phyloP scores from a whole-genome alignment of 2,797 vertebrate species.

The Cuculus canorus region DNA sequence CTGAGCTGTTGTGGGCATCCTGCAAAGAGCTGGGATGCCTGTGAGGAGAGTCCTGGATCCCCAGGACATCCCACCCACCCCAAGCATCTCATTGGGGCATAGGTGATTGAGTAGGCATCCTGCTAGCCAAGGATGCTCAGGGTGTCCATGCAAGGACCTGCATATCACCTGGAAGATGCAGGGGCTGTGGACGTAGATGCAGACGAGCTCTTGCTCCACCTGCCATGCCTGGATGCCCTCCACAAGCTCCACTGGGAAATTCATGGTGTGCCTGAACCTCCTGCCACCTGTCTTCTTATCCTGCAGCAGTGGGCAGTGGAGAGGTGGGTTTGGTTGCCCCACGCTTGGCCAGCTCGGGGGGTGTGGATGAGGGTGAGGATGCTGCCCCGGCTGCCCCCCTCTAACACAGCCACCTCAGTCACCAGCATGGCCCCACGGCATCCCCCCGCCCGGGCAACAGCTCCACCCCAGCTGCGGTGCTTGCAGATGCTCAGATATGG shows the following conservation, averaged over 20 bases:
- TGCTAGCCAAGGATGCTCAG: background rate
- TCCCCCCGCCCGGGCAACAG: accelerated
- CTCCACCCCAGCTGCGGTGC: background rate
- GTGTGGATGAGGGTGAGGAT: background rate
- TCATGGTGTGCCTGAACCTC: background rate
- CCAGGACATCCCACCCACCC: background rate
- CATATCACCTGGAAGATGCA: slow-evolving; percentile 60
- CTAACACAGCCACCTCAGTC: background rate
- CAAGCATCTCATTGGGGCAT: accelerated
- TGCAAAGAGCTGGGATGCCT: background rate
- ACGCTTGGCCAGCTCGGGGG: accelerated
- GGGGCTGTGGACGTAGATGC: slow-evolving; percentile 48
- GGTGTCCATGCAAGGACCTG: accelerated
- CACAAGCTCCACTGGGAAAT: slow-evolving; percentile 22
- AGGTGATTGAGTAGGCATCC: accelerated
- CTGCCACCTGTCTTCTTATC: accelerated
- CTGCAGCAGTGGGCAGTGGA: accelerated
- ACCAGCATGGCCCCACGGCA: accelerated
- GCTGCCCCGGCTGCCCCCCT: background rate
- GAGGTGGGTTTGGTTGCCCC: background rate
- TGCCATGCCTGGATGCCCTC: accelerated
- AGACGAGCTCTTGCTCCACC: slow-evolving; percentile 24
- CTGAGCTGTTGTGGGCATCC: slow-evolving; percentile 22
- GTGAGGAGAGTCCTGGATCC: background rate
- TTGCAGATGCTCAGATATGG: accelerated